These are phyloP conservation scores for Actinemys pallida DNA, from an alignment of 2,113 vertebrate genomes.

Conservation along the genomic window DNA sequence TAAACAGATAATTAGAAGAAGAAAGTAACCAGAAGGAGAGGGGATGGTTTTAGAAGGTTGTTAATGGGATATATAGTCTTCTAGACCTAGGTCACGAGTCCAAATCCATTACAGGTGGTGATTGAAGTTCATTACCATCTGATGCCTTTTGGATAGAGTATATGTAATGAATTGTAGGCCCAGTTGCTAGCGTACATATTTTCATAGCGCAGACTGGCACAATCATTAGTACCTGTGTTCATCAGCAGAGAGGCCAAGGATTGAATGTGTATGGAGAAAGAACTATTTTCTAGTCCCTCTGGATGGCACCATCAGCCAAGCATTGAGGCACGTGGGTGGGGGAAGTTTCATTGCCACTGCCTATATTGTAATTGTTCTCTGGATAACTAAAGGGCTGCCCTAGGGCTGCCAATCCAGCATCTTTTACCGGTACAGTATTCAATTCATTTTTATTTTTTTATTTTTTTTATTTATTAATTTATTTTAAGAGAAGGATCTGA, in stretches of 20 bases:
- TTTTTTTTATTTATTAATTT: neutral
- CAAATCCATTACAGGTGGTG: neutral
- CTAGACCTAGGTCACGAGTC: neutral
- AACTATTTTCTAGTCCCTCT: neutral
- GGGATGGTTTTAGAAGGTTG: slow-evolving; percentile 35
- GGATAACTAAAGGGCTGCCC: neutral
- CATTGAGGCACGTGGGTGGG: neutral
- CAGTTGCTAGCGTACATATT: slow-evolving; percentile 3
- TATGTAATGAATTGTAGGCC: neutral
- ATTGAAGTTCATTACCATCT: slow-evolving; percentile 23
- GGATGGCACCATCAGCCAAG: neutral
- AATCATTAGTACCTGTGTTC: slow-evolving; percentile 48
- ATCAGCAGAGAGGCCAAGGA: neutral
- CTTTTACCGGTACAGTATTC: neutral
- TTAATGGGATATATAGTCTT: neutral
- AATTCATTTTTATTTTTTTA: neutral
- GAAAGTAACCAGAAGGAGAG: neutral
- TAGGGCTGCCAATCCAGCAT: neutral
- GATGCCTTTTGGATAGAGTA: slow-evolving; percentile 35
- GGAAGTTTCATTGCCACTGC: neutral
- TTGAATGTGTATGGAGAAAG: neutral
- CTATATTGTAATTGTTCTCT: neutral
- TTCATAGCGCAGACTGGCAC: neutral
- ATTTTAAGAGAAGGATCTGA: neutral
- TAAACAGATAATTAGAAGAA: slow-evolving; percentile 34